Conservation (phyloP, 2,888 invertebrate genomes). For the Plebejus argus region DNA sequence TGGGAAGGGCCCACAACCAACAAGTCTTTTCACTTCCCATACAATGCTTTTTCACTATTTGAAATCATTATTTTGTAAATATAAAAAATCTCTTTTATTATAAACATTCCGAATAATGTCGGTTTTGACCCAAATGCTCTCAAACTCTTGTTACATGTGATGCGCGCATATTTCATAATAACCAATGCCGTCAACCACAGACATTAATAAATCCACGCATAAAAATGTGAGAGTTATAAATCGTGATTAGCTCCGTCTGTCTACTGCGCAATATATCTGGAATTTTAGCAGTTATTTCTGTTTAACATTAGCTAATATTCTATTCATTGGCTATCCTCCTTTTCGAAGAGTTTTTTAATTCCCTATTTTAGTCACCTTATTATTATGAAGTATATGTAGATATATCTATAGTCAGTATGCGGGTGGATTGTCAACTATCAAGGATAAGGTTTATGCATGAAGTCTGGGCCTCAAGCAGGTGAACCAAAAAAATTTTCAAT, state of each 20-base stretch:
- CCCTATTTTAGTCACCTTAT: not conserved
- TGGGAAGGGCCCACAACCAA: no score
- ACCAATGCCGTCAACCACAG: not conserved
- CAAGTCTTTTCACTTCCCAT: no score
- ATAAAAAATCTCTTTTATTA: not conserved
- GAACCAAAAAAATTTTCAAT: no score
- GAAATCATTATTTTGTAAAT: not conserved
- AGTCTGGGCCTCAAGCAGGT: no score
- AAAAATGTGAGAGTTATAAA: slow-evolving; percentile 23
- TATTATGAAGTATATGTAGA: no score
- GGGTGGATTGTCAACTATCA: no score
- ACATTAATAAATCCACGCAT: slow-evolving; percentile 22
- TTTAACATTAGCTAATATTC: slow-evolving; percentile 8
- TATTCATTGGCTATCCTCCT: not conserved
- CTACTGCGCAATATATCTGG: slow-evolving; percentile 1
- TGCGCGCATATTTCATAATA: slow-evolving; percentile 8
- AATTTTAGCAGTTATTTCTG: slow-evolving; percentile 1
- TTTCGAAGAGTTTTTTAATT: not conserved
- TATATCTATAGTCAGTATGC: no score
- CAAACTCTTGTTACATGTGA: not conserved
- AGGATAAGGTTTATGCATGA: no score
- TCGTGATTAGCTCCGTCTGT: slow-evolving; percentile 16
- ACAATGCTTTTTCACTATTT: not conserved
- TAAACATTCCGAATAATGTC: not conserved
- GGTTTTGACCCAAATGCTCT: not conserved